Base-by-base conservation (phyloP, 1,140 invertebrate species). In the Aphelinus atriplicis region DNA sequence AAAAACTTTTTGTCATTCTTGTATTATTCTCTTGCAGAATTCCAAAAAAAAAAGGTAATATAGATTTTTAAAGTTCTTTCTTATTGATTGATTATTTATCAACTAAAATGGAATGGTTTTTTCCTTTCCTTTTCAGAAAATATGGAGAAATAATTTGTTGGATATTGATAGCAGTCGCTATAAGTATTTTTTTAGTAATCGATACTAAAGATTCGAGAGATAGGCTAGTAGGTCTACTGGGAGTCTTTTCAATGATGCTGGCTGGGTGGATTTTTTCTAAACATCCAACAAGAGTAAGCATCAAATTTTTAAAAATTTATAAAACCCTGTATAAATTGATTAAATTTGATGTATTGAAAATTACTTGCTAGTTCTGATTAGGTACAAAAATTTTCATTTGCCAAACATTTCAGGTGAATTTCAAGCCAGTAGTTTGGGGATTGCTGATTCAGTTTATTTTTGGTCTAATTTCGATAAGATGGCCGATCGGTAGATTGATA, bases 401-500 rank as follows among this genome's bases (percentile, higher is more conserved):
- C 4, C 57, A 65, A 73, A 71, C 68, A 68, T 78, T 82, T 3
- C 76, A 93, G 90, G 89, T 95, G 1, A 88, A 90, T 55, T 97
- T 95, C 95, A 89, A 91, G 43, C 92, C 92, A 1, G 93, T 98
- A 0, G 80, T 93, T 10, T 93, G 91, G 82, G 97, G 96, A 0
- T 83, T 98, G 1, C 88, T 92, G 0, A 84, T 97, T 3, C 97
- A 99, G 88, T 96, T 98, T 81, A 62, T 92, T 1, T 92, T 99
- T 75, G 97, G 95, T 0, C 78, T 98, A 1, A 77, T 98, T 3
- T 95, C 96, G 69, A 93, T 99, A 65, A 90, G 95, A 78, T 98
- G 95, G 93, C 81, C 90, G 0, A 86, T 92, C 53, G 97, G 97
- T 0, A 89, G 93, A 64, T 82, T 88, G 0, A 91, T 95, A 9